A percentile compares a stretch with the other conserved stretches of the same genome.
Conservation (phyloP, 2,113 vertebrate species). For the Vanacampus margaritifer region DNA sequence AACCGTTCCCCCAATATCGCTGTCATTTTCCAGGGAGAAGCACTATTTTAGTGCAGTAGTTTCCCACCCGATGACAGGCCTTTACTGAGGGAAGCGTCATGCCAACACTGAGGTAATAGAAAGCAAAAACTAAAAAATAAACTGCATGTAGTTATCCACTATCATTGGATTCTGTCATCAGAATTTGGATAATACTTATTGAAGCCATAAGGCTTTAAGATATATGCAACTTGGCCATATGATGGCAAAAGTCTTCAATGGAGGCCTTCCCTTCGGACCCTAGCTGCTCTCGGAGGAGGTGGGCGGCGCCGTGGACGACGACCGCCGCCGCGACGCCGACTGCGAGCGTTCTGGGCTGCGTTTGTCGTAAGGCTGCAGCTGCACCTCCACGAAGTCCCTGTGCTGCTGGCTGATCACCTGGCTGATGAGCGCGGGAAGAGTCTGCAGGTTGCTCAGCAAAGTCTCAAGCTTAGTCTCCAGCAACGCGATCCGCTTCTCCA, state of each 20-base stretch:
- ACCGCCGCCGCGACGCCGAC: conserved; percentile 88
- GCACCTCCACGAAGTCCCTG: conserved; percentile 90
- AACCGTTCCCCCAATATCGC: conserved; percentile 45
- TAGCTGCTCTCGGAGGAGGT: conserved; percentile 99
- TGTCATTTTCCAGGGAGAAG: conserved; percentile 66
- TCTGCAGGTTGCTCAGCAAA: conserved; percentile 91
- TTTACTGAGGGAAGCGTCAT: conserved; percentile 66
- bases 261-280: conserved; percentile 82
- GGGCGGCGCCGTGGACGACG: conserved; percentile 93
- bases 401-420: conserved; percentile 95
- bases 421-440: conserved; percentile 93
- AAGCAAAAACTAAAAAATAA: conserved; percentile 46
- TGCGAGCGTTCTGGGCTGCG: conserved; percentile 86
- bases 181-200: conserved; percentile 96
- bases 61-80: conserved; percentile 63
- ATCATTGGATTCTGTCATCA: conserved; percentile 93
- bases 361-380: conserved; percentile 90
- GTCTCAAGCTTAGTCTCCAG: conserved; percentile 97
- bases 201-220: conserved; percentile 99
- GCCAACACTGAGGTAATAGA: conserved; percentile 66
- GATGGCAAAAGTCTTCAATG: conserved; percentile 96
- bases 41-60: conserved; percentile 78
- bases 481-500: conserved; percentile 95
- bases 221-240: conserved; percentile 99
- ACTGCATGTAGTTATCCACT: conserved; percentile 73